Base-by-base conservation (phyloP, 2,888 invertebrate species). In the Platycheirus albimanus region DNA sequence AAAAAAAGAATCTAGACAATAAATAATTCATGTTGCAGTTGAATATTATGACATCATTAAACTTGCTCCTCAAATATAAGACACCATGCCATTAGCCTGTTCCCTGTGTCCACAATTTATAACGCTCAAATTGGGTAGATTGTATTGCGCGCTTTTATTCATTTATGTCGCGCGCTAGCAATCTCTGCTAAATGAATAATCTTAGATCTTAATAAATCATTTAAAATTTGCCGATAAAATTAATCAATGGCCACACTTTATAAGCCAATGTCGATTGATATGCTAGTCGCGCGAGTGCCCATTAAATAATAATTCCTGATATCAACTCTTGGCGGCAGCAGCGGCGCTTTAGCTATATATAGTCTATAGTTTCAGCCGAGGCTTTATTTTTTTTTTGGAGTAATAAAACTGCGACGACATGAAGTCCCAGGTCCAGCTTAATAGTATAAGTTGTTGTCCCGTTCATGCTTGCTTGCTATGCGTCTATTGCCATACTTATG, bases 161-260 rank as follows among this genome's bases (percentile, higher is more conserved):
- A 64, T 70, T 76, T 49, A 64, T 54, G 49, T 49, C 63, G 45
- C 54, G 66, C 43, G 19, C 52, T 19, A 45, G 78, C 66, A 69
- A 81, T 83, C 83, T 47, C 72, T 84, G 83, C 86, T 86, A 87
- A 87, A 86, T 89, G 89, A 89, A 89, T 89, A 89, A 89, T 88
- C 87, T 87, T 81, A 86, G 85, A 85, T 85, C 87, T 85, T 86
- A 86, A 89, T 89, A 89, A 89, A 89, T 88, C 88, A 89, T 85
- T 86, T 87, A 85, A 87, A 87, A 87, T 87, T 86, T 85, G 63
- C 84, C 86, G 87, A 88, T 89, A 87, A 87, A 88, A 88, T 88
- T 88, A 88, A 87, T 87, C 87, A 88, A 87, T 86, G 85, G 86
- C 87, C 87, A 86, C 87, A 87, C 87, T 87, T 86, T 86, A 85